Percentiles rank a stretch among this genome's conserved stretches.
Evolutionary conservation across 2,113 vertebrate genomes (phyloP).

Genomic region (Brienomyrus longianalis): DNA sequence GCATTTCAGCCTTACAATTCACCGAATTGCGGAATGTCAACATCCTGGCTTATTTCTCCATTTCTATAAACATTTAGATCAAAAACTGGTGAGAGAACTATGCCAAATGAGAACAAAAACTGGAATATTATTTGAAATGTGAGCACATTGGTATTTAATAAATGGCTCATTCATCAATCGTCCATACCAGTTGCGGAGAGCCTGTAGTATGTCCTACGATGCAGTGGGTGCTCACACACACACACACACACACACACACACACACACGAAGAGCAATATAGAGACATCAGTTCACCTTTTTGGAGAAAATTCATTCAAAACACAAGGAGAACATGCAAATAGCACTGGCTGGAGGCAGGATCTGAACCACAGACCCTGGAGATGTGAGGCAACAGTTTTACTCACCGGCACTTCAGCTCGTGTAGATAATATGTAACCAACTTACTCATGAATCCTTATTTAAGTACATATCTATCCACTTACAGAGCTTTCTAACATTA

Average conservation of each 20-base stretch:
- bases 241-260: neutral
- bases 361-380: neutral
- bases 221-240: neutral
- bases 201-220: neutral
- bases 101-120: neutral
- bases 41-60: neutral
- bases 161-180: neutral
- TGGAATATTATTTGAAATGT: neutral
- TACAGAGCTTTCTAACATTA: neutral
- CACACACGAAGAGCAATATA: neutral
- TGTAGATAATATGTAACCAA: neutral
- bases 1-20: neutral
- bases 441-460: neutral
- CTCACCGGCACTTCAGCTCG: neutral
- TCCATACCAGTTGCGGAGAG: neutral
- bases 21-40: neutral
- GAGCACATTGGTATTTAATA: neutral
- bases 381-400: neutral
- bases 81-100: neutral
- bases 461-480: neutral
- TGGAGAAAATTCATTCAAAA: neutral
- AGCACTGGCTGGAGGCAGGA: neutral
- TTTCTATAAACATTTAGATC: neutral
- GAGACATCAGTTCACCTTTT: neutral
- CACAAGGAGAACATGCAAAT: neutral